Evolutionary conservation across 2,888 invertebrate species (phyloP).

Genomic region (Drosophila eohydei): DNA sequence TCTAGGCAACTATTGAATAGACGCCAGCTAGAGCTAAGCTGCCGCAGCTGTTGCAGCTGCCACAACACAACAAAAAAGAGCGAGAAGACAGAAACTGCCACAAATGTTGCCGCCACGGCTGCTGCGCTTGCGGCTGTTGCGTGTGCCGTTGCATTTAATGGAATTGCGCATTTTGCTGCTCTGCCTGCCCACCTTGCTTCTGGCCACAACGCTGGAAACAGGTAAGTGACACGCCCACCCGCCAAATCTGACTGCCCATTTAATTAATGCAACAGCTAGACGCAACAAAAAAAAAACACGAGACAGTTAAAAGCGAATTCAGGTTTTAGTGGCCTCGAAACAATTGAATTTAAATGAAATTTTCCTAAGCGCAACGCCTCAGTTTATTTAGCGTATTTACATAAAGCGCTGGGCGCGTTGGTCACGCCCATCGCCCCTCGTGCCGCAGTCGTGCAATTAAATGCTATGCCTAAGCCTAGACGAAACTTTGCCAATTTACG

Average conservation of each 20-base stretch:
- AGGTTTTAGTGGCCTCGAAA: conserved; percentile 51
- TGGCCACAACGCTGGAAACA: conserved; percentile 85
- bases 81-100: conserved; percentile 24
- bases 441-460: conserved; percentile 3
- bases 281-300: not conserved
- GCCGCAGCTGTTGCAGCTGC: conserved; percentile 24
- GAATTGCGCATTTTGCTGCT: conserved; percentile 85
- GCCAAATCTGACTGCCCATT: conserved; percentile 27
- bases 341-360: conserved; percentile 74
- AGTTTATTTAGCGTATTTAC: conserved; percentile 70
- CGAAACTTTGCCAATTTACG: conserved; percentile 77
- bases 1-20: conserved; percentile 17
- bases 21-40: conserved; percentile 25
- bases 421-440: not conserved
- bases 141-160: conserved; percentile 84
- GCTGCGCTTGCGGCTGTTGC: conserved; percentile 63
- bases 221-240: conserved; percentile 76
- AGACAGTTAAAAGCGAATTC: conserved; percentile 22
- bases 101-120: conserved; percentile 80
- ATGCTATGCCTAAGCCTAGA: conserved; percentile 11
- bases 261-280: conserved; percentile 53
- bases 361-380: conserved; percentile 34
- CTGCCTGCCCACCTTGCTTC: conserved; percentile 85
- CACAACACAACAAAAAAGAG: conserved; percentile 8
- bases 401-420: conserved; percentile 25